These are phyloP conservation scores for Rhabditoides inermis DNA, from an alignment of 2,888 invertebrate species.

Conservation along the genomic window DNA sequence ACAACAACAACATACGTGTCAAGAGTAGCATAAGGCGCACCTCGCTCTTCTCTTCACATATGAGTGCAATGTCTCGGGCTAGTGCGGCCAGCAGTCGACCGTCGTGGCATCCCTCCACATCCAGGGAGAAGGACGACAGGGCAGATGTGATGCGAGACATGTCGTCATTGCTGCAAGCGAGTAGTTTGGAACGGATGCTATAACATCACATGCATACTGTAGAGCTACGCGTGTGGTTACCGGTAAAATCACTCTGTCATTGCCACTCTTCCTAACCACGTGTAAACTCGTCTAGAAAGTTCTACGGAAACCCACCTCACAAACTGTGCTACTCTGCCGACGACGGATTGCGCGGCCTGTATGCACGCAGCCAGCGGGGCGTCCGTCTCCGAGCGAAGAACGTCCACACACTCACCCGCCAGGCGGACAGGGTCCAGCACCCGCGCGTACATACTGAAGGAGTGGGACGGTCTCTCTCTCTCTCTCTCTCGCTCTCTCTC, in stretches of 20 bases:
- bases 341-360: slow-evolving; percentile 11
- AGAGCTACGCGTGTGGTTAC: no score
- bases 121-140: slow-evolving; percentile 10
- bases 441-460: slow-evolving; percentile 21
- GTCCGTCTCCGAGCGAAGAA: slow-evolving; percentile 17
- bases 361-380: slow-evolving; percentile 18
- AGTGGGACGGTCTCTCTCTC: no score
- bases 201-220: no score
- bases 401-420: slow-evolving; percentile 20
- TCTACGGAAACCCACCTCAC: slow-evolving; percentile 10
- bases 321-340: slow-evolving; percentile 13
- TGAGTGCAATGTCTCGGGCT: slow-evolving; percentile 9
- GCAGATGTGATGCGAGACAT: slow-evolving; percentile 3
- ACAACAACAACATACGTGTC: background rate
- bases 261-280: background rate
- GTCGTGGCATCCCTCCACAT: slow-evolving; percentile 22
- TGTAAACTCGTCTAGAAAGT: background rate
- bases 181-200: no score
- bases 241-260: no score
- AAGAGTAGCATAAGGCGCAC: slow-evolving; percentile 4
- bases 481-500: no score
- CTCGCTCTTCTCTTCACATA: slow-evolving; percentile 26
- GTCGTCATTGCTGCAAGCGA: slow-evolving; percentile 7
- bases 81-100: slow-evolving; percentile 8
- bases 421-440: slow-evolving; percentile 13